phyloP scores from a whole-genome alignment of 2,888 invertebrate genomes.

The Plagodis dolabraria region DNA sequence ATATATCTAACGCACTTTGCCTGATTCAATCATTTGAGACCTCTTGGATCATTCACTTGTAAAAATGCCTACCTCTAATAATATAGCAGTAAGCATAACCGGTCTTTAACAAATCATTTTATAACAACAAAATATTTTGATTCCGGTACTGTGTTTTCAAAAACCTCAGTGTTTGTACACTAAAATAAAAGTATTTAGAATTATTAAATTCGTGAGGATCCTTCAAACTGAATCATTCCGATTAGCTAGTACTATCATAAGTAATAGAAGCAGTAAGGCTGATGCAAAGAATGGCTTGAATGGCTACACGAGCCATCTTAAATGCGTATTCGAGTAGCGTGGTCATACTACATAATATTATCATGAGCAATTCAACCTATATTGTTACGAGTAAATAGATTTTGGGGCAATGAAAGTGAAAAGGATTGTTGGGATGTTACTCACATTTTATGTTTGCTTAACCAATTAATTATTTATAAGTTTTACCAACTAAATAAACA shows the following conservation, averaged over 20 bases:
- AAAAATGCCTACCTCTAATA: not conserved
- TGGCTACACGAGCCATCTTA: constrained; percentile 56
- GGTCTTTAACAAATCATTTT: too few relatives aligned
- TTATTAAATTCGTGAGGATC: constrained; percentile 1
- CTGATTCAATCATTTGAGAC: not conserved
- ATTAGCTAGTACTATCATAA: constrained; percentile 40
- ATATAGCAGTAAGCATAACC: not conserved
- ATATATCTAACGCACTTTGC: not conserved
- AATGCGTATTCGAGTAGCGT: constrained; percentile 48
- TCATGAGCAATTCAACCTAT: not conserved
- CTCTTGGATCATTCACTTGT: not conserved
- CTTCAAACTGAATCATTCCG: constrained; percentile 9
- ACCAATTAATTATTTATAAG: too few relatives aligned
- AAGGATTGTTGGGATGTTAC: constrained; percentile 26
- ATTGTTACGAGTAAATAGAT: not conserved
- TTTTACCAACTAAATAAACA: too few relatives aligned
- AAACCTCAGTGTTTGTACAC: too few relatives aligned
- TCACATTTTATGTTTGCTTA: constrained; percentile 18
- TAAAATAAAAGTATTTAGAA: too few relatives aligned
- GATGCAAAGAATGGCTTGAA: constrained; percentile 75
- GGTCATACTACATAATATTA: constrained; percentile 38
- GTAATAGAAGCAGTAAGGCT: constrained; percentile 62
- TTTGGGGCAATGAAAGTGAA: not conserved
- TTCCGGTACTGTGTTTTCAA: too few relatives aligned
- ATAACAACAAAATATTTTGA: too few relatives aligned